Evolutionary conservation across 2,888 invertebrate species (phyloP), one percentile per base, ranked within the genome.

Genomic region (Petrolisthes manimaculis): DNA sequence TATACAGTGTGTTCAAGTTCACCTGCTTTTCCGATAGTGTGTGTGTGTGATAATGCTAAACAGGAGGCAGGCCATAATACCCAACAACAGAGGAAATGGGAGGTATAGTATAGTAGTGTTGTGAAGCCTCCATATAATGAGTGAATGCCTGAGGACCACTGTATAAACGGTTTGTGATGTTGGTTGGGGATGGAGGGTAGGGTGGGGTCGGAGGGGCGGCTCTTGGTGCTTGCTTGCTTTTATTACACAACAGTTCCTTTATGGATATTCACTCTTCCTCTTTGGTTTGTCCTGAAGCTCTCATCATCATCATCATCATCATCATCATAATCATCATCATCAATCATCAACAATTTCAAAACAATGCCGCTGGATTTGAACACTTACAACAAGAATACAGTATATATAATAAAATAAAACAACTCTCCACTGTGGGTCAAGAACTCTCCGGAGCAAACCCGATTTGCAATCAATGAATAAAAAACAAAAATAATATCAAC

Each of bases 231-330:
- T 71, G 37, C 37, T 37, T 37, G 37, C 37, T 37, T 37, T 74
- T 81, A 81, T 71, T 81, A 83, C 74, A 74, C 83, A 83, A 79
- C 84, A 79, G 81, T 75, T 71, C 61, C 77, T 21, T 83, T 87
- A 83, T 79, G 75, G 79, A 83, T 69, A 83, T 81, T 87, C 24
- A 83, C 83, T 87, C 24, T 83, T 51, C 74, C 87, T 87, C 87
- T 87, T 87, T 87, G 87, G 87, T 87, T 87, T 80, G 77, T 69
- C 55, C 78, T 37, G 75, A 83, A 78, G 61, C 69, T 83, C 83
- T 83, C 78, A 74, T n/a, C 71, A 71, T 18, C n/a, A 12, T 12
- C n/a, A 71, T 71, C n/a, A 37, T 37, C 37, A 37, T 37, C 37
- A 37, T 37, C 37, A 37, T 37, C 37, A 37, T n/a, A n/a, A n/a